Evolutionary conservation across 2,888 invertebrate genomes (phyloP).

Genomic region (Drosophila mimica): DNA sequence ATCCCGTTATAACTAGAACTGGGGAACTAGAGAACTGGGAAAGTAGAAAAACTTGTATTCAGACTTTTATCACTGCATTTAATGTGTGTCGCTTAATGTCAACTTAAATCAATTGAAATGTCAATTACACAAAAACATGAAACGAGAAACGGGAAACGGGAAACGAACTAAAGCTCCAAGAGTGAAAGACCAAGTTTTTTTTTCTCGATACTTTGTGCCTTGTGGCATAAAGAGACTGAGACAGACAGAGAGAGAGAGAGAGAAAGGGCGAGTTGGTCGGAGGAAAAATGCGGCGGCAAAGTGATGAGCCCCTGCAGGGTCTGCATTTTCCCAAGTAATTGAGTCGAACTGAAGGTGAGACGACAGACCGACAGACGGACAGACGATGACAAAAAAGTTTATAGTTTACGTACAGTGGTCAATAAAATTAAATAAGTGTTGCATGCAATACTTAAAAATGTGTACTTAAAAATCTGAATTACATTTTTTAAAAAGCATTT

Average conservation of each 20-base stretch:
- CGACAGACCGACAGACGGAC: constrained; percentile 28
- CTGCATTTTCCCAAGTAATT: constrained; percentile 58
- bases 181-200: constrained; percentile 26
- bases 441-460: not conserved
- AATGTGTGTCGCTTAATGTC: constrained; percentile 71
- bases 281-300: not conserved
- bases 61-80: constrained; percentile 49
- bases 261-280: not conserved
- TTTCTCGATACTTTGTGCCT: constrained; percentile 10
- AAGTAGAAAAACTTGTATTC: constrained; percentile 10
- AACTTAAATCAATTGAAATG: constrained; percentile 78
- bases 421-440: not conserved
- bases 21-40: constrained; percentile 10
- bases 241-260: not conserved
- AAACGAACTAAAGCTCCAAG: constrained; percentile 17
- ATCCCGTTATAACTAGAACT: constrained; percentile 15
- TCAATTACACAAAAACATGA: constrained; percentile 73
- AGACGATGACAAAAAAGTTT: constrained; percentile 33
- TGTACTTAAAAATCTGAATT: not conserved
- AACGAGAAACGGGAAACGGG: constrained; percentile 41
- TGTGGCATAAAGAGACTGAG: constrained; percentile 3
- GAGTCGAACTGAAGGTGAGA: constrained; percentile 68
- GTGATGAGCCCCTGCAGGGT: constrained; percentile 20
- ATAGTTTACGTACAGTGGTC: constrained; percentile 30
- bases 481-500: too few relatives aligned